phyloP scores from a whole-genome alignment of 2,113 vertebrate genomes.

The Aythya baeri region DNA sequence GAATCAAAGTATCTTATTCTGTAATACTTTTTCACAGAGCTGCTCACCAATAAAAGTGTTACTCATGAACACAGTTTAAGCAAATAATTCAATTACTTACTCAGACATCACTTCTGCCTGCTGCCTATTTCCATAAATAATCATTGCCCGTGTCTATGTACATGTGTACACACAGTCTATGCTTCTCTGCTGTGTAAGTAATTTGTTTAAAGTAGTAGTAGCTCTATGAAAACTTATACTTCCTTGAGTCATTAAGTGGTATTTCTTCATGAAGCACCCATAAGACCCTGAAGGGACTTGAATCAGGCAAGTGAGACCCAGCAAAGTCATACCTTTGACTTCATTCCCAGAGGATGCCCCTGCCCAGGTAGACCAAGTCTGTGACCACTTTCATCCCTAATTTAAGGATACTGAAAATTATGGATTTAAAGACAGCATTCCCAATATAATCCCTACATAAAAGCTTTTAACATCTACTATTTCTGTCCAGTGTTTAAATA shows the following conservation, averaged over 20 bases:
- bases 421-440: neutral
- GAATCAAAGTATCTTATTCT: neutral
- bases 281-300: neutral
- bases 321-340: neutral
- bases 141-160: too few relatives aligned
- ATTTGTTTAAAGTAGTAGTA: neutral
- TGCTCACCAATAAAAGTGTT: neutral
- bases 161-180: too few relatives aligned
- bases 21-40: neutral
- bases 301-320: neutral
- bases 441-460: neutral
- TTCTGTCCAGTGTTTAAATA: neutral
- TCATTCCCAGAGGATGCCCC: neutral
- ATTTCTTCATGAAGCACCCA: neutral
- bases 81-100: neutral
- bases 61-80: neutral
- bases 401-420: neutral
- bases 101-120: neutral
- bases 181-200: neutral
- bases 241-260: neutral
- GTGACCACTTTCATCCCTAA: too few relatives aligned
- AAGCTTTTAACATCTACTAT: neutral
- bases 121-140: neutral
- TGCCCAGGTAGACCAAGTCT: rapidly evolving
- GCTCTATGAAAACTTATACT: neutral